Evolutionary conservation across 1,140 invertebrate species (phyloP).

Genomic region (Bactericera cockerelli): DNA sequence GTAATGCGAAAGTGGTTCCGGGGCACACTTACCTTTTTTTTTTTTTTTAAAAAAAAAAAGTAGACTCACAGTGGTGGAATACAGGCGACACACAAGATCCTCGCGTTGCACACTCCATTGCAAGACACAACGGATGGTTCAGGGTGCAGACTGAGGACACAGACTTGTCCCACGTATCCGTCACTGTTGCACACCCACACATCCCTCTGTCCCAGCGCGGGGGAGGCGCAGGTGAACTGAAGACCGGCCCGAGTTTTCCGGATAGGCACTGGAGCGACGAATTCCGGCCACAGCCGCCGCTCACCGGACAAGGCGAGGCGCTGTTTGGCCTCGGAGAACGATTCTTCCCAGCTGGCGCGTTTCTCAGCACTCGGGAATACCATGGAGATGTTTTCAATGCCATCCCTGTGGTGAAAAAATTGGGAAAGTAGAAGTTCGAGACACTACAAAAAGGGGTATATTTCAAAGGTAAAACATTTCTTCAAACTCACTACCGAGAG

Average conservation of each 20-base stretch:
- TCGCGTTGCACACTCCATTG: conserved; percentile 88
- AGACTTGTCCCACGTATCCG: conserved; percentile 91
- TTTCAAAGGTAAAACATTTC: too few relatives aligned
- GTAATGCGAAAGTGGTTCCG: too few relatives aligned
- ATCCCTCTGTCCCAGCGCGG: conserved; percentile 50
- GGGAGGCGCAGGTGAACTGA: conserved; percentile 85
- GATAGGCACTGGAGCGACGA: conserved; percentile 75
- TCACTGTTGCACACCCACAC: conserved; percentile 97
- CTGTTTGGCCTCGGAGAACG: conserved; percentile 80
- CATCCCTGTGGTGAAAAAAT: conserved; percentile 66
- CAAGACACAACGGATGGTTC: conserved; percentile 92
- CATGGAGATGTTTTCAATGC: conserved; percentile 67
- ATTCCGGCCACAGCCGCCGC: conserved; percentile 59
- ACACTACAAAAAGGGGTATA: too few relatives aligned
- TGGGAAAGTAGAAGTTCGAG: too few relatives aligned
- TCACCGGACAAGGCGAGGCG: conserved; percentile 64
- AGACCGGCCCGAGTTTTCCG: conserved; percentile 85
- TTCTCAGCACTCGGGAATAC: conserved; percentile 81
- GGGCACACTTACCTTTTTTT: too few relatives aligned
- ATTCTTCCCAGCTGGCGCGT: conserved; percentile 72
- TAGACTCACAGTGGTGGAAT: conserved; percentile 42
- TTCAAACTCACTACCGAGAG: too few relatives aligned
- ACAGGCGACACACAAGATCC: conserved; percentile 79
- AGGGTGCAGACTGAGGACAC: conserved; percentile 72
- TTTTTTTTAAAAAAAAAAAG: too few relatives aligned